Base-by-base conservation (phyloP, 2,888 invertebrate species). In the Caenorhabditis drosophilae region DNA sequence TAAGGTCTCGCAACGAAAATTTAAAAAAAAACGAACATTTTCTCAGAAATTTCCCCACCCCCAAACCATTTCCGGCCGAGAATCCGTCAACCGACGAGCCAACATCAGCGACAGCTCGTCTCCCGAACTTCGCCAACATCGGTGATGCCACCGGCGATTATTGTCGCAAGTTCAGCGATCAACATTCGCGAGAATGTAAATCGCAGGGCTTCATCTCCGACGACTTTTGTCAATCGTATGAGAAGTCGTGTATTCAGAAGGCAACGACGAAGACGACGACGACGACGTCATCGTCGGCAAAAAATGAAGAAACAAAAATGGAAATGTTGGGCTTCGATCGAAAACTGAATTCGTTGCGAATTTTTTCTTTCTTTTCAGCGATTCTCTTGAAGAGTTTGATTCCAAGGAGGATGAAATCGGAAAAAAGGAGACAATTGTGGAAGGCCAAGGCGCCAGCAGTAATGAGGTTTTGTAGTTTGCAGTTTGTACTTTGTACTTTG, bases 331-430 rank as follows among this genome's bases (percentile, higher is more conserved):
- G n/a, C n/a, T n/a, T n/a, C n/a, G n/a, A n/a, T n/a, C n/a, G n/a
- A n/a, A n/a, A n/a, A n/a, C n/a, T n/a, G n/a, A n/a, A n/a, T n/a
- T n/a, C n/a, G n/a, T n/a, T n/a, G n/a, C n/a, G n/a, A n/a, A n/a
- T n/a, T n/a, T n/a, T n/a, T n/a, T n/a, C n/a, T n/a, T n/a, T n/a
- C 26, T 18, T 59, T 55, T 41, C 55, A 57, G 61, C 22, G 53
- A 60, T 25, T 44, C 53, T 1, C 59, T 51, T 7, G 59, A 64
- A 16, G 64, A 59, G 20, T 56, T 61, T n/a, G 57, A 57, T 12
- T 20, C 20, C 20, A 47, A 50, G 22, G 22, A 36, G 48, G 18
- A 16, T 20, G 27, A 25, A 40, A 23, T 26, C 11, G 38, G 40
- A 25, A 20, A 4, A 40, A 40, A 50, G 11, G 31, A 23, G 18